phyloP scores from a whole-genome alignment of 2,113 vertebrate species.

The Epinephelus moara region DNA sequence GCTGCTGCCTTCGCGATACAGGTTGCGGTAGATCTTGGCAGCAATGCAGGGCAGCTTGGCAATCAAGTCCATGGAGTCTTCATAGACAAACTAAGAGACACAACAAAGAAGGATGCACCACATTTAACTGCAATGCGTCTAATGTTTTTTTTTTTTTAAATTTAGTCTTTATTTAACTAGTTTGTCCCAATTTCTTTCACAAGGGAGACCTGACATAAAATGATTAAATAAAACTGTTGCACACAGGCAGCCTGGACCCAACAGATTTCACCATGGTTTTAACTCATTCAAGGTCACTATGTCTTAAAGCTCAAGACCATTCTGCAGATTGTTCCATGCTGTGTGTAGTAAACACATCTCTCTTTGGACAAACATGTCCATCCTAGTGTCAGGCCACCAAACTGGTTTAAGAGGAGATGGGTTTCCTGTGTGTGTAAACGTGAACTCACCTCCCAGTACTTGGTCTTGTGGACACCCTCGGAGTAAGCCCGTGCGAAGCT shows the following conservation, averaged over 20 bases:
- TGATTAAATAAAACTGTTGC: too few species aligned
- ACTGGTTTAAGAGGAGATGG: background rate
- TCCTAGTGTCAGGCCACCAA: background rate
- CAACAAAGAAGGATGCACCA: background rate
- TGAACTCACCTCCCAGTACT: conserved; percentile 95
- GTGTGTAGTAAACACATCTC: background rate
- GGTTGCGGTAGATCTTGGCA: conserved; percentile 98
- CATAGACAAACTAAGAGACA: conserved; percentile 89
- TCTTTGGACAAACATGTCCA: background rate
- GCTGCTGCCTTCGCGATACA: conserved; percentile 96
- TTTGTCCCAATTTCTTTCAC: too few species aligned
- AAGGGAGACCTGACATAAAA: too few species aligned
- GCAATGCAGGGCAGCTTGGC: conserved; percentile 97
- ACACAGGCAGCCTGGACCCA: too few species aligned
- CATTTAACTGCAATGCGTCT: background rate
- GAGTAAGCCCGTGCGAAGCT: conserved; percentile 93
- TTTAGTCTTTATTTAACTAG: too few species aligned
- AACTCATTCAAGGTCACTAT: too few species aligned
- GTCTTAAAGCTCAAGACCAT: too few species aligned
- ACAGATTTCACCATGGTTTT: too few species aligned
- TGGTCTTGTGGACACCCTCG: conserved; percentile 92
- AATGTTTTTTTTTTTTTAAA: background rate
- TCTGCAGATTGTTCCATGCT: too few species aligned
- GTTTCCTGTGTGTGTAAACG: background rate
- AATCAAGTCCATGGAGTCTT: conserved; percentile 98